Evolutionary conservation across 2,113 vertebrate genomes (phyloP).

Genomic region (Raja brachyura): DNA sequence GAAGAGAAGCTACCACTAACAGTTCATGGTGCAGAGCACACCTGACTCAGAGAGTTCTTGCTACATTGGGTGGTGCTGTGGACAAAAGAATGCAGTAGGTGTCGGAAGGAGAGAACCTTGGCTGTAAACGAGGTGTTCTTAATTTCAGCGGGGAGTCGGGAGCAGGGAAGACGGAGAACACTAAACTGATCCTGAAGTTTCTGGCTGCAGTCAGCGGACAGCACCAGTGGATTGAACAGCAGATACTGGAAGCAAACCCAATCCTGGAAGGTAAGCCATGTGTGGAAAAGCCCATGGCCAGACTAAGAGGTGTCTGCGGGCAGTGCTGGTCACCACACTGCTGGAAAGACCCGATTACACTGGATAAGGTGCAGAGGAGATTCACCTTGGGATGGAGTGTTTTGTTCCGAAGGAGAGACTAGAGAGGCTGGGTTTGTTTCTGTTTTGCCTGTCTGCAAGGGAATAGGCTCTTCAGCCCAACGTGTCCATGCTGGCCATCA

Average conservation of each 20-base stretch:
- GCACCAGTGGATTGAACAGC: slow-evolving; percentile 93
- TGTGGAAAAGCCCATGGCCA: not conserved
- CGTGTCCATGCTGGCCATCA: too few relatives aligned
- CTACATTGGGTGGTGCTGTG: not conserved
- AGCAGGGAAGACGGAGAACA: slow-evolving; percentile 92
- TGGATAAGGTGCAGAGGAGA: too few relatives aligned
- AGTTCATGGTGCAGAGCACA: not conserved
- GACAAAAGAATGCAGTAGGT: not conserved
- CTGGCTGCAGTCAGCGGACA: slow-evolving; percentile 84
- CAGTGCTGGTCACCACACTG: too few relatives aligned
- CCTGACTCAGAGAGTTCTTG: not conserved
- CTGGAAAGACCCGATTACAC: too few relatives aligned
- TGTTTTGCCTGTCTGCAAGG: too few relatives aligned
- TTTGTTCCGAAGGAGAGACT: too few relatives aligned
- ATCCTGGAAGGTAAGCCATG: slow-evolving; percentile 79
- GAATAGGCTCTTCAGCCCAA: too few relatives aligned
- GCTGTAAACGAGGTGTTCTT: slow-evolving; percentile 2
- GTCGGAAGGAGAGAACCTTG: not conserved
- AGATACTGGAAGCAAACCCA: slow-evolving; percentile 90
- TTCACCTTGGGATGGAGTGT: too few relatives aligned
- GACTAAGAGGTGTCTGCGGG: not conserved
- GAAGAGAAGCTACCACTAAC: not conserved
- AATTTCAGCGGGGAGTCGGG: slow-evolving; percentile 83
- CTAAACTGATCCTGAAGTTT: slow-evolving; percentile 90
- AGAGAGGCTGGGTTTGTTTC: too few relatives aligned